These are phyloP conservation scores for Panurus biarmicus DNA, from an alignment of 2,113 vertebrate genomes.

Conservation along the genomic window DNA sequence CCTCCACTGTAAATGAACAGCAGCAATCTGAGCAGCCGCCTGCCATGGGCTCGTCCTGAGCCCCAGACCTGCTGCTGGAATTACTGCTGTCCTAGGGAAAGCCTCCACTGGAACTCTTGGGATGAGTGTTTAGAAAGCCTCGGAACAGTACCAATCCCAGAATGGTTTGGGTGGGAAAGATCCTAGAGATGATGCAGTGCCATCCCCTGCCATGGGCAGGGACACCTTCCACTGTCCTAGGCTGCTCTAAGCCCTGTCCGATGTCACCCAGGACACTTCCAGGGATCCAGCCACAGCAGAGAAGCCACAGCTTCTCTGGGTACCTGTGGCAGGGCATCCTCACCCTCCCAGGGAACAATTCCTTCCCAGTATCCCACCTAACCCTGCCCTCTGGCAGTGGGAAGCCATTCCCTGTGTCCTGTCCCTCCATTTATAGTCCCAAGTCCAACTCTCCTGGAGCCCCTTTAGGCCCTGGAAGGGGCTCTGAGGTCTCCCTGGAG, in stretches of 20 bases:
- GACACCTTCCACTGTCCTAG: rapidly evolving
- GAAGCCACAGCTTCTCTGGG: background rate
- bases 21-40: rapidly evolving
- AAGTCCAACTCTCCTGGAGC: background rate
- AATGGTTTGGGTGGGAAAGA: background rate
- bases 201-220: background rate
- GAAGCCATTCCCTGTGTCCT: background rate
- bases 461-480: rapidly evolving
- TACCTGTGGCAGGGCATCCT: background rate
- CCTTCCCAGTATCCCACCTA: background rate
- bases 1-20: background rate
- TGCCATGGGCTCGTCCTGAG: background rate
- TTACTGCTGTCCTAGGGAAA: background rate
- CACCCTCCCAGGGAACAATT: background rate
- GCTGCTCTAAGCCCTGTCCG: background rate
- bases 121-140: background rate
- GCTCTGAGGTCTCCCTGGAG: background rate
- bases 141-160: background rate
- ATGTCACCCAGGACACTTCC: rapidly evolving
- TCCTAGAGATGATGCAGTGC: background rate
- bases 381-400: rapidly evolving
- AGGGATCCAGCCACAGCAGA: background rate
- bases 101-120: background rate
- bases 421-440: rapidly evolving
- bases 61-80: background rate